A percentile compares a stretch with the other conserved stretches of the same genome.
phyloP scores from a whole-genome alignment of 2,113 vertebrate genomes.

The Macroglossus sobrinus region DNA sequence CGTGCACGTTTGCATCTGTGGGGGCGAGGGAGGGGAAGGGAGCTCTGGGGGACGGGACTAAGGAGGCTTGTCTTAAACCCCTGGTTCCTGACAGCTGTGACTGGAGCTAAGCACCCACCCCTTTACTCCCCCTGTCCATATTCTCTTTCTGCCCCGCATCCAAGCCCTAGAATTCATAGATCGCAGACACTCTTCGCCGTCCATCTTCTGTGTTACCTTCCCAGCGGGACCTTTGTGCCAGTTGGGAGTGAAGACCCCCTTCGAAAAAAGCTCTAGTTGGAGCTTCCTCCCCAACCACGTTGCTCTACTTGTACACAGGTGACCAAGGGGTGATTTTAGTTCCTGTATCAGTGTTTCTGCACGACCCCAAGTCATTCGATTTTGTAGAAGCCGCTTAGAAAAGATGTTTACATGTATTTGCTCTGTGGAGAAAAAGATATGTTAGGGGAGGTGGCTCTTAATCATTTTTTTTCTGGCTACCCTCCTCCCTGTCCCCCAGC shows the following conservation, averaged over 20 bases:
- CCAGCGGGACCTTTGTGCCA: not conserved
- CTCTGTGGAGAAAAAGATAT: not conserved
- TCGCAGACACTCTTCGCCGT: not conserved
- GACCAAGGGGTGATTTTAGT: not conserved
- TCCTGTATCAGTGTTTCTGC: not conserved
- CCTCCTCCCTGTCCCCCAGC: no score
- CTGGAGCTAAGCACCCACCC: not conserved
- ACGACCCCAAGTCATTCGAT: not conserved
- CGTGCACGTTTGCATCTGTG: not conserved
- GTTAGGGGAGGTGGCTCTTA: not conserved
- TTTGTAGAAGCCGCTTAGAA: not conserved
- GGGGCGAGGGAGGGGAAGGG: not conserved
- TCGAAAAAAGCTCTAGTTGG: not conserved
- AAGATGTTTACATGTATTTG: not conserved
- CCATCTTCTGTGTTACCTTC: not conserved
- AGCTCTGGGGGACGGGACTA: not conserved
- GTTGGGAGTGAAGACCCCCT: not conserved
- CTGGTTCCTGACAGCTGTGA: not conserved
- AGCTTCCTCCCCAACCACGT: not conserved
- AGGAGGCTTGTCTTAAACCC: no score
- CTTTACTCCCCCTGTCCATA: not conserved
- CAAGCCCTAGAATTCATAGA: not conserved
- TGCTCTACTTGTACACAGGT: not conserved
- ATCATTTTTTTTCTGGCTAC: not conserved
- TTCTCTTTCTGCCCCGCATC: no score